Conservation (phyloP, 35 echinoderm and acorn worm genomes). For the Hemicentrotus pulcherrimus region DNA sequence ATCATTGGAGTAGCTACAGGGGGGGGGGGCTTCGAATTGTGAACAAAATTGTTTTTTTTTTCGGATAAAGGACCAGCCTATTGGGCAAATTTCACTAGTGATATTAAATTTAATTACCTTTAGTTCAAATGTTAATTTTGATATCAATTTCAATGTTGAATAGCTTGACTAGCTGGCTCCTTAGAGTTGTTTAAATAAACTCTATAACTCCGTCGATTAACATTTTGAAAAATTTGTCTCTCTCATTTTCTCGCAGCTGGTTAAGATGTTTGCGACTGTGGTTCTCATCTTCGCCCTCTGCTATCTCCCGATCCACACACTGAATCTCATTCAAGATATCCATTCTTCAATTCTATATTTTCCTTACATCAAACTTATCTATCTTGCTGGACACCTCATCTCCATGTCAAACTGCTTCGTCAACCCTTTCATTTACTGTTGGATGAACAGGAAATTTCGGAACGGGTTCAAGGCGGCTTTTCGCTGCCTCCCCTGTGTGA, state of each 20-base stretch:
- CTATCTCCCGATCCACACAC: conserved; percentile 73
- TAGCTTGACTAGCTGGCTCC: too few species aligned
- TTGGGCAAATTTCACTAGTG: too few species aligned
- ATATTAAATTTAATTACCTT: too few species aligned
- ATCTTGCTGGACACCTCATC: conserved; percentile 31
- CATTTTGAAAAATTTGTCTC: background rate
- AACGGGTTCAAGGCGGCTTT: conserved; percentile 71
- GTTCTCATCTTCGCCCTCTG: conserved; percentile 74
- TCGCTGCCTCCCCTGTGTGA: conserved; percentile 55
- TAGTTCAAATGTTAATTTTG: too few species aligned
- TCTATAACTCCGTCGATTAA: too few species aligned
- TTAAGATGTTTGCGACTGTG: conserved; percentile 79
- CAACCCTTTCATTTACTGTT: conserved; percentile 78
- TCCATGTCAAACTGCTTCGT: conserved; percentile 79
- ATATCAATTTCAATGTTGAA: too few species aligned
- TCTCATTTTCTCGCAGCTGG: conserved; percentile 56
- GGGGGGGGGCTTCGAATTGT: too few species aligned
- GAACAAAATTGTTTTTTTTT: too few species aligned
- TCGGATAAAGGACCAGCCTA: too few species aligned
- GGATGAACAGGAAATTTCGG: conserved; percentile 79
- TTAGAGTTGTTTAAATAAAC: too few species aligned
- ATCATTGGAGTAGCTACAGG: too few species aligned
- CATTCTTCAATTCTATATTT: conserved; percentile 48
- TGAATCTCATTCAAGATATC: conserved; percentile 63
- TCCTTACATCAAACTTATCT: conserved; percentile 67